Evolutionary conservation across 1,140 invertebrate species (phyloP), one percentile per base, ranked within the genome.

Genomic region (Drosophila kikkawai): DNA sequence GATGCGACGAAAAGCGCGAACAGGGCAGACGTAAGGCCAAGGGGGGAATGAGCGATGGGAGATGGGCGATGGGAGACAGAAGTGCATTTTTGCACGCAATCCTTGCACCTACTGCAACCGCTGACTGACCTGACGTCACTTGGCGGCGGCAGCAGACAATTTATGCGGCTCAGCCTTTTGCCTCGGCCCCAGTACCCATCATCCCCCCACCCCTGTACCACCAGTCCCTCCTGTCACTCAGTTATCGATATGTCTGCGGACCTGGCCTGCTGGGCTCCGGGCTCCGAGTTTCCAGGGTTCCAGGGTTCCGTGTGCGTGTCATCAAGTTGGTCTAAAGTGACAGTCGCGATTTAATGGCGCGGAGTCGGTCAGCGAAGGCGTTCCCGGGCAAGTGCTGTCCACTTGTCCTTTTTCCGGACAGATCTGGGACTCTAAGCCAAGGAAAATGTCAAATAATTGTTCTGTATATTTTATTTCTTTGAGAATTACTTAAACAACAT

Each of bases 251-350:
- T 78, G 65, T 78, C 67, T 55, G 75, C 56, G 66, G 74, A 53
- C 37, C 29, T 8, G 59, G 50, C 69, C 51, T 42, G 74, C 45
- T 74, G 60, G 60, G 63, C 56, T 42, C 68, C 85, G 75, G 50
- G 51, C 34, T 53, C 32, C 51, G 17, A 26, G 47, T 11, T 50
- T 50, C 47, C 51, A 55, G 50, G n/a, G 48, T 51, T 51, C 48
- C 50, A 53, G 50, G 51, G 63, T 61, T 60, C 76, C 85, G 75
- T 88, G 88, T 91, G 88, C 88, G 88, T 91, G 88, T 91, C 88
- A 88, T 91, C 88, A 91, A 91, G 84, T 91, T 87, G 88, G 80
- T 91, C 84, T 91, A 91, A 91, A 91, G 88, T 91, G 88, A 91
- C 88, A 91, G 88, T 91, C 88, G 88, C 88, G 88, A 91, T 91